A percentile compares a stretch with the other conserved stretches of the same genome.
Conservation (phyloP, 2,797 vertebrate genomes). For the Sebastes cheni region DNA sequence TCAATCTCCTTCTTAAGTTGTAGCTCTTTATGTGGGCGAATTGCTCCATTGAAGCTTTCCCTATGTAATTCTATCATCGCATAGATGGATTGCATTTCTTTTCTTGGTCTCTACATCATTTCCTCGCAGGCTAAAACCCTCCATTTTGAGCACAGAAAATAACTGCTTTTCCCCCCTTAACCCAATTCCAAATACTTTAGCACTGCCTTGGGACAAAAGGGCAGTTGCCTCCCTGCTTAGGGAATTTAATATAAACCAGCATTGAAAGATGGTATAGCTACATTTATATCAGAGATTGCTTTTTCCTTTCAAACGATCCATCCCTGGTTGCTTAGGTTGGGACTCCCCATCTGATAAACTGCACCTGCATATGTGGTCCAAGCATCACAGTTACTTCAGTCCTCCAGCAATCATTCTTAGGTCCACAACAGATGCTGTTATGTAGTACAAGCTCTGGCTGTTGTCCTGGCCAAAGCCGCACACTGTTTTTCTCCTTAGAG, state of each 20-base stretch:
- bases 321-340: slow-evolving; percentile 43
- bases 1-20: slow-evolving; percentile 81
- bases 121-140: slow-evolving; percentile 69
- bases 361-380: slow-evolving; percentile 48
- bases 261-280: slow-evolving; percentile 68
- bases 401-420: slow-evolving; percentile 22
- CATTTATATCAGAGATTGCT: slow-evolving; percentile 58
- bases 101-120: slow-evolving; percentile 71
- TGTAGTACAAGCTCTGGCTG: neutral
- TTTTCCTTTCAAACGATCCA: slow-evolving; percentile 50
- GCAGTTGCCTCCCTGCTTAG: slow-evolving; percentile 73
- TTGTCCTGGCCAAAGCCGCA: slow-evolving; percentile 24
- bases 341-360: slow-evolving; percentile 41
- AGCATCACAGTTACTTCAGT: slow-evolving; percentile 36
- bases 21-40: slow-evolving; percentile 77
- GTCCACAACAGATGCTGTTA: slow-evolving; percentile 33
- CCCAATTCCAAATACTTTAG: slow-evolving; percentile 84
- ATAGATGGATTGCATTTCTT: slow-evolving; percentile 80
- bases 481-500: slow-evolving; percentile 2
- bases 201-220: slow-evolving; percentile 76
- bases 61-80: slow-evolving; percentile 82
- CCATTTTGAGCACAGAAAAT: slow-evolving; percentile 74
- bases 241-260: slow-evolving; percentile 76
- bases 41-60: slow-evolving; percentile 78
- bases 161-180: slow-evolving; percentile 83